phyloP scores from a whole-genome alignment of 1,140 invertebrate species.

The Lordiphosa mommai region DNA sequence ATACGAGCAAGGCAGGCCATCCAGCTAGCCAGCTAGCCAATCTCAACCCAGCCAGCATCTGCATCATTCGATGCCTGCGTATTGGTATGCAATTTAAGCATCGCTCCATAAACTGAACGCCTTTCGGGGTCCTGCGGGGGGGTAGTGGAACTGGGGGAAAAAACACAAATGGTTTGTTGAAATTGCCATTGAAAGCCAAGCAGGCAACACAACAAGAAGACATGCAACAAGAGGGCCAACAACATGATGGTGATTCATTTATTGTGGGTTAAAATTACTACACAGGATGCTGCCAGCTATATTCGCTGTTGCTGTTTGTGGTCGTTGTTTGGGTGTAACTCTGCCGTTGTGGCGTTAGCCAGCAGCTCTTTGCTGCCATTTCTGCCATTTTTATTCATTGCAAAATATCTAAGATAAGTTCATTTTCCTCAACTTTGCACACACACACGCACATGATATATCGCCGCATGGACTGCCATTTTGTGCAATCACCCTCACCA shows the following conservation, averaged over 20 bases:
- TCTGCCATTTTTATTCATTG: constrained; percentile 21
- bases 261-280: constrained; percentile 15
- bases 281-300: constrained; percentile 12
- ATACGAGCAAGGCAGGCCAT: constrained; percentile 1
- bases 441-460: constrained; percentile 1
- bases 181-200: constrained; percentile 12
- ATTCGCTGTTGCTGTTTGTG: not conserved
- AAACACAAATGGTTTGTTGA: constrained; percentile 10
- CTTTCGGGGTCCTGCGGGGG: not conserved
- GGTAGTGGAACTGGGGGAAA: too few relatives aligned
- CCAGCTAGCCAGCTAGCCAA: not conserved
- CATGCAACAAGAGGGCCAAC: constrained; percentile 10
- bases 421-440: constrained; percentile 9
- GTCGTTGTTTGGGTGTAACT: not conserved
- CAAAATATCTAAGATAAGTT: constrained; percentile 21
- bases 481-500: constrained; percentile 11
- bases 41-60: not conserved
- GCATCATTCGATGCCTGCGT: not conserved
- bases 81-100: constrained; percentile 14
- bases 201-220: constrained; percentile 11
- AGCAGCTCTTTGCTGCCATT: constrained; percentile 16
- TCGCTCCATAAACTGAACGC: constrained; percentile 12
- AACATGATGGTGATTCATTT: constrained; percentile 15
- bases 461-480: constrained; percentile 1
- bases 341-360: constrained; percentile 7